Base-by-base conservation (phyloP, 1,140 invertebrate species). In the Drosophila simulans region DNA sequence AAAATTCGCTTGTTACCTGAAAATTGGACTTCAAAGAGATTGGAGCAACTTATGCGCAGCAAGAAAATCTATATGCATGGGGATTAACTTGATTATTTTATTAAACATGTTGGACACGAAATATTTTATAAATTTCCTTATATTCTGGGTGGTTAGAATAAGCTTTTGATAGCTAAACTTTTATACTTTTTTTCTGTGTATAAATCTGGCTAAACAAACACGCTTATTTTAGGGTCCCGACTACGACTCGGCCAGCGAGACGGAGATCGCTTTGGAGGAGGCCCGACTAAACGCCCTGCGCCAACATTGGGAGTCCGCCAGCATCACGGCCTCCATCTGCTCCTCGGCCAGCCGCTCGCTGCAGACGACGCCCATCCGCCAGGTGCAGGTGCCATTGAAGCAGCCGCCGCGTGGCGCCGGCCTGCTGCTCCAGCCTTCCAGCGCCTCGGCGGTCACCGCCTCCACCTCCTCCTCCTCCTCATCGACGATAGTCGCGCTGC, bases 201-300 rank as follows among this genome's bases (percentile, higher is more conserved):
- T 17, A 22, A 34, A 51, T 12, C 27, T 34, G 15, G 1, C 48
- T 51, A 51, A 34, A 27, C 27, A 17, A n/a, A 5, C 49, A 31
- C 0, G 0, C 1, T 5, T 93, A 42, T 71, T 55, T 4, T 92
- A 96, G 95, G 95, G 95, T 63, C 95, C 94, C 54, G 95, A 96
- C 77, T 96, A 96, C 80, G 95, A 96, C 84, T 95, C 94, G 20
- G 93, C 93, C 42, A 95, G 94, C 83, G 94, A 95, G 84, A 94
- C 94, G 51, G 95, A 95, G 93, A 93, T 94, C 56, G 93, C 93
- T 45, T 76, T 94, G 70, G 95, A 95, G 86, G 93, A 93, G 63
- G 94, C 94, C 62, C 91, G 94, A 59, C 91, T 94, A 69, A 93
- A 93, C 73, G 92, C 93, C 31, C 83, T 95, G 39, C 93, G 95